Conservation (phyloP, 1,140 invertebrate genomes). For the Papilio machaon region DNA sequence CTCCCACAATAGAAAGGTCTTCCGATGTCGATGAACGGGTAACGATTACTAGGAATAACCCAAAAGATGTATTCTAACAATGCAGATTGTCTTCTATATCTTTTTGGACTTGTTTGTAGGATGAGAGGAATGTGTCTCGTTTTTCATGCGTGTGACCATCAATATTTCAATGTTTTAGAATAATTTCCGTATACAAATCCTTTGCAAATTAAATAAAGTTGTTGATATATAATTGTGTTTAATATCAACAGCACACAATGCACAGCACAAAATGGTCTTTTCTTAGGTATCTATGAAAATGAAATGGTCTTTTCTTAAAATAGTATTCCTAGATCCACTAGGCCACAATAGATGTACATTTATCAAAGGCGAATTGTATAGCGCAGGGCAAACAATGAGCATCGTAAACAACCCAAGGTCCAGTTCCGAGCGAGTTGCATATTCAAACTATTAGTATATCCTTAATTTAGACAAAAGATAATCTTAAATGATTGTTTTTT, state of each 20-base stretch:
- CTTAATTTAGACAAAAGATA: background rate
- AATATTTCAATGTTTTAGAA: background rate
- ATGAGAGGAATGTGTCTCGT: slow-evolving; percentile 28
- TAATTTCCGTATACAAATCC: background rate
- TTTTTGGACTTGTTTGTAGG: slow-evolving; percentile 29
- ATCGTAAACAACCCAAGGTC: slow-evolving; percentile 56
- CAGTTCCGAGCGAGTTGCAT: slow-evolving; percentile 25
- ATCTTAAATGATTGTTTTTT: background rate
- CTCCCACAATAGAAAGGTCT: slow-evolving; percentile 19
- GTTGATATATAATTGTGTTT: slow-evolving; percentile 18
- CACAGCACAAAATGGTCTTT: slow-evolving; percentile 11
- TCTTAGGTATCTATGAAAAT: too few species aligned
- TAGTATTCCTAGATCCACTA: slow-evolving; percentile 52
- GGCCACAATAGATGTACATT: slow-evolving; percentile 46
- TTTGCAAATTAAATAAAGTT: background rate
- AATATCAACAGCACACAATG: slow-evolving; percentile 45
- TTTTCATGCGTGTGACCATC: slow-evolving; percentile 7
- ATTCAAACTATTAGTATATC: background rate
- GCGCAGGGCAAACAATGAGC: slow-evolving; percentile 57
- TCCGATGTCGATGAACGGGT: slow-evolving; percentile 37
- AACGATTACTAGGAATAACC: slow-evolving; percentile 39
- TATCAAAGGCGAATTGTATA: slow-evolving; percentile 37
- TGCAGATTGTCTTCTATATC: slow-evolving; percentile 25
- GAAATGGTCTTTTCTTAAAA: slow-evolving; percentile 56
- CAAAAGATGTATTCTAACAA: slow-evolving; percentile 37